These are phyloP conservation scores for Bubalus kerabau DNA, from an alignment of 2,113 vertebrate species.

Conservation along the genomic window DNA sequence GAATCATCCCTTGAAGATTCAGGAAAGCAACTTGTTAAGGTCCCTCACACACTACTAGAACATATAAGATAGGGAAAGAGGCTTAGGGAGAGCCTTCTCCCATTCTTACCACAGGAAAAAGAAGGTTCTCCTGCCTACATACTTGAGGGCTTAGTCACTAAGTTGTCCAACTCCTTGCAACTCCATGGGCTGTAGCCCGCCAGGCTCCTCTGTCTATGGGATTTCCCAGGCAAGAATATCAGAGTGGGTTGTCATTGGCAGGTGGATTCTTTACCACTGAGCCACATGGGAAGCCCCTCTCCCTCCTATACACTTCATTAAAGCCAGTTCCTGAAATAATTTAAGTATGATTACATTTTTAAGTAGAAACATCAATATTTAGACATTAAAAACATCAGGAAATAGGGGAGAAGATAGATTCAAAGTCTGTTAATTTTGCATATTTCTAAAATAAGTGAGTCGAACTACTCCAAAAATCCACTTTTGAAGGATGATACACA, in stretches of 20 bases:
- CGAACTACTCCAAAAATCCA: background rate
- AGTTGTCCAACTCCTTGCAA: background rate
- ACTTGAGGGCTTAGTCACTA: background rate
- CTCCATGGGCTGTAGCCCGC: background rate
- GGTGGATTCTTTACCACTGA: background rate
- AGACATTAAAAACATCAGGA: background rate
- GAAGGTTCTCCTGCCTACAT: background rate
- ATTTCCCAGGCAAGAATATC: background rate
- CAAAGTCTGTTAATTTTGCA: background rate
- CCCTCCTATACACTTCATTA: background rate
- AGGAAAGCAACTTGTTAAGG: conserved; percentile 30
- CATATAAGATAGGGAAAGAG: background rate
- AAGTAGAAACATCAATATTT: background rate
- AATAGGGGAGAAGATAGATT: background rate
- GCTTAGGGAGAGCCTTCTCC: background rate
- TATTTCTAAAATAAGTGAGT: conserved; percentile 9
- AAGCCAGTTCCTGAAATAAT: conserved; percentile 28
- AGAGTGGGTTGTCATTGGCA: background rate
- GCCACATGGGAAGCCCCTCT: background rate
- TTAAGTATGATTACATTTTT: background rate
- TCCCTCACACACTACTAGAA: background rate
- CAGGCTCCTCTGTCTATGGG: background rate
- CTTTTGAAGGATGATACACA: background rate
- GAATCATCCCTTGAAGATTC: conserved; percentile 48
- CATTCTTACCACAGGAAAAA: background rate